These are phyloP conservation scores for Coenonympha arcania DNA, from an alignment of 2,888 invertebrate genomes.

Conservation along the genomic window DNA sequence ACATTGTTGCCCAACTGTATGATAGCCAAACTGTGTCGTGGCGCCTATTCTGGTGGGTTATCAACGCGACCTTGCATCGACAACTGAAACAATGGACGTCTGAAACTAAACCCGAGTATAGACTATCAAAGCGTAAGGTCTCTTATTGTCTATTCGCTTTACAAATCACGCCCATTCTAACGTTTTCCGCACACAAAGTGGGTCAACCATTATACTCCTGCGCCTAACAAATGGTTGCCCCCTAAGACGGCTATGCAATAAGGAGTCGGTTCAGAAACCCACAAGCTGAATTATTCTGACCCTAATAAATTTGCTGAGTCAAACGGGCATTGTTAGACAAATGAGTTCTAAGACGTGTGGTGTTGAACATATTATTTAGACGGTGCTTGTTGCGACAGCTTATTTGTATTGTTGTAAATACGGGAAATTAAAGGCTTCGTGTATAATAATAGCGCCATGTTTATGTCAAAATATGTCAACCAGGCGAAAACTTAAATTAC, in stretches of 20 bases:
- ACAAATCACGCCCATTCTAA: slow-evolving; percentile 58
- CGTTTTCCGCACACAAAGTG: slow-evolving; percentile 57
- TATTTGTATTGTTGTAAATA: slow-evolving; percentile 28
- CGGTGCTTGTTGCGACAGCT: slow-evolving; percentile 29
- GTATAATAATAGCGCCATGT: background rate
- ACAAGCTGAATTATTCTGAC: slow-evolving; percentile 71
- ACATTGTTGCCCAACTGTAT: background rate
- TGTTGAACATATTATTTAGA: slow-evolving; percentile 33
- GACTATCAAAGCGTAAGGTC: slow-evolving; percentile 8
- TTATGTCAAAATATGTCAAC: background rate
- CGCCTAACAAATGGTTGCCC: slow-evolving; percentile 65
- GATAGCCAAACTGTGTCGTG: background rate
- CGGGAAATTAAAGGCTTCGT: slow-evolving; percentile 9
- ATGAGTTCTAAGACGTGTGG: slow-evolving; percentile 47
- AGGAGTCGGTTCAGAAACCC: slow-evolving; percentile 65
- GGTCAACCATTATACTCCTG: slow-evolving; percentile 62
- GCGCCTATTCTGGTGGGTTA: slow-evolving; percentile 7
- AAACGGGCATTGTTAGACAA: slow-evolving; percentile 67
- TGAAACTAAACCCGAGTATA: slow-evolving; percentile 1
- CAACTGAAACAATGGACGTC: slow-evolving; percentile 2
- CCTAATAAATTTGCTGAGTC: slow-evolving; percentile 71
- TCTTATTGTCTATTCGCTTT: slow-evolving; percentile 48
- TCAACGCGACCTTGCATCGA: slow-evolving; percentile 16
- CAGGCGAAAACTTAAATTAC: too few species aligned
- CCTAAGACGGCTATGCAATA: slow-evolving; percentile 64